Percentiles rank a stretch among this genome's conserved stretches.
Evolutionary conservation across 2,113 vertebrate genomes (phyloP).

Genomic region (Bostrychus sinensis): DNA sequence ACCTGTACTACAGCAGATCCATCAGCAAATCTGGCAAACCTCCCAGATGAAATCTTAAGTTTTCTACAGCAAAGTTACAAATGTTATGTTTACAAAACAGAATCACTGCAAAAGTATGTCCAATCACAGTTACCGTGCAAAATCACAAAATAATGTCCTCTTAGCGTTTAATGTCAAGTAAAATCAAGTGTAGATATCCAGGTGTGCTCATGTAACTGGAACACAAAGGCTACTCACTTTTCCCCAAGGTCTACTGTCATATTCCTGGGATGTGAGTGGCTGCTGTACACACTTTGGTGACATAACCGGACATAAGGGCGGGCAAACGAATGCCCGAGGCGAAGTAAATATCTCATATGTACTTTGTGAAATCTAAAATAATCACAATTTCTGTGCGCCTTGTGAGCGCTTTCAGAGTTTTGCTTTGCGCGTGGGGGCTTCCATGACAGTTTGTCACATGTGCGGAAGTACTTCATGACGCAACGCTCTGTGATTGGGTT

Average conservation of each 20-base stretch:
- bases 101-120: too few relatives aligned
- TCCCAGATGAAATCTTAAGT: slow-evolving; percentile 91
- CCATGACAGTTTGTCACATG: slow-evolving; percentile 66
- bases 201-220: not conserved
- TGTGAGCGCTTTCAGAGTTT: not conserved
- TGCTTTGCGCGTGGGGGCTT: slow-evolving; percentile 26
- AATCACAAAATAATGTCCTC: too few relatives aligned
- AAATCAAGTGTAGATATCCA: not conserved
- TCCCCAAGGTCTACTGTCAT: slow-evolving; percentile 73
- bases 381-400: not conserved
- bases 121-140: too few relatives aligned
- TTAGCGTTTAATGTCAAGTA: too few relatives aligned
- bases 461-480: slow-evolving; percentile 22
- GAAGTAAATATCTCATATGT: slow-evolving; percentile 61
- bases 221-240: slow-evolving; percentile 67
- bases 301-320: slow-evolving; percentile 54
- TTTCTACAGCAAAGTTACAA: slow-evolving; percentile 76
- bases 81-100: not conserved
- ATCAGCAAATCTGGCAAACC: slow-evolving; percentile 93
- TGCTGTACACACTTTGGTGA: slow-evolving; percentile 74
- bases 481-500: slow-evolving; percentile 62
- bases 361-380: not conserved
- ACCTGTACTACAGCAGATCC: slow-evolving; percentile 95
- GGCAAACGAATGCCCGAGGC: slow-evolving; percentile 29
- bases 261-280: slow-evolving; percentile 43